Percentiles rank a stretch among this genome's conserved stretches.
These are phyloP conservation scores for Cynoglossus semilaevis DNA, from an alignment of 2,113 vertebrate genomes.

Conservation along the genomic window DNA sequence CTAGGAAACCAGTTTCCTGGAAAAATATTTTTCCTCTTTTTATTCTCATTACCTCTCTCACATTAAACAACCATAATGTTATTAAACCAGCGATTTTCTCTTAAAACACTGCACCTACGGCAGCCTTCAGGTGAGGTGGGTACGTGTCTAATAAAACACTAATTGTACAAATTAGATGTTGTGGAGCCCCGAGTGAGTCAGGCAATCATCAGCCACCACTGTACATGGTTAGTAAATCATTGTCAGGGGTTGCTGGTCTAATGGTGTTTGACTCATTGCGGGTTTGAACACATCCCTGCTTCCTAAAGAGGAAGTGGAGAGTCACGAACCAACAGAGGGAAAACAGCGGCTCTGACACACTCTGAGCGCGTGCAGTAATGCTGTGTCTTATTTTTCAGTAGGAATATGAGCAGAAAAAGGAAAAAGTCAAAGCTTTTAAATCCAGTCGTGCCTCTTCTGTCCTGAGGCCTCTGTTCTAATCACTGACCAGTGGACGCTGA, in stretches of 20 bases:
- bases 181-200: slow-evolving; percentile 53
- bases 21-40: too few species aligned
- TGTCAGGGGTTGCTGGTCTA: slow-evolving; percentile 32
- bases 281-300: slow-evolving; percentile 18
- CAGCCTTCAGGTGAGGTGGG: slow-evolving; percentile 32
- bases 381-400: slow-evolving; percentile 1
- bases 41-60: background rate
- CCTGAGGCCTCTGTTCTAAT: slow-evolving; percentile 49
- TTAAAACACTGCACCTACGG: slow-evolving; percentile 29
- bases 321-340: slow-evolving; percentile 7
- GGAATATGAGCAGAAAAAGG: background rate
- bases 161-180: slow-evolving; percentile 61
- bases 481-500: slow-evolving; percentile 58
- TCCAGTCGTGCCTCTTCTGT: slow-evolving; percentile 16
- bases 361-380: background rate
- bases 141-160: slow-evolving; percentile 53
- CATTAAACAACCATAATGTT: slow-evolving; percentile 11
- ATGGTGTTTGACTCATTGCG: slow-evolving; percentile 51
- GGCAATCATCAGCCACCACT: slow-evolving; percentile 49
- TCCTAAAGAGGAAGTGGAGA: slow-evolving; percentile 20
- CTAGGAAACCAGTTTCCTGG: slow-evolving; percentile 15
- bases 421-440: slow-evolving; percentile 14
- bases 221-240: slow-evolving; percentile 44
- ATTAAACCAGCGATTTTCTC: slow-evolving; percentile 4
- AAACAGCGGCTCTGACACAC: slow-evolving; percentile 6